Conservation (phyloP, 2,113 vertebrate species). For the Pseudonaja textilis region DNA sequence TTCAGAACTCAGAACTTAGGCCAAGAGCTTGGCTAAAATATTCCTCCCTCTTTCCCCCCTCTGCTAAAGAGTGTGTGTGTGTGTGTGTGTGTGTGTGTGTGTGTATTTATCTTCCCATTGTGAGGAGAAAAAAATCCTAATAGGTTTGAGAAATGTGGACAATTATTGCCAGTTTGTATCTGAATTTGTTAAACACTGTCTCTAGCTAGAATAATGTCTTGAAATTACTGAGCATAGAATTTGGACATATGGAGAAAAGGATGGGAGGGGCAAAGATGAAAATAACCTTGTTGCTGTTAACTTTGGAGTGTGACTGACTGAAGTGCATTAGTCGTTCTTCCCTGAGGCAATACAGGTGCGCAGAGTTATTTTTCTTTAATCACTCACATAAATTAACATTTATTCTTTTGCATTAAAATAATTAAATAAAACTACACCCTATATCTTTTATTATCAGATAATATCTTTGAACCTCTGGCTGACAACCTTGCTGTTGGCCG, state of each 20-base stretch:
- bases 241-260: conserved; percentile 34
- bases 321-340: conserved; percentile 64
- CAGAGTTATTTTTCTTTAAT: conserved; percentile 76
- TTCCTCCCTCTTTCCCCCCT: not conserved
- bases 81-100: not conserved
- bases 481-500: conserved; percentile 69
- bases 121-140: conserved; percentile 7
- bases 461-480: conserved; percentile 75
- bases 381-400: conserved; percentile 75
- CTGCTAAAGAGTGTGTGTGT: not conserved
- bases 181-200: not conserved
- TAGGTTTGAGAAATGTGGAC: not conserved
- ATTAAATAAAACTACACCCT: conserved; percentile 70
- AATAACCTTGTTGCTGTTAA: conserved; percentile 57
- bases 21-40: not conserved
- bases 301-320: conserved; percentile 60
- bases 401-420: conserved; percentile 75
- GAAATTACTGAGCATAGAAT: conserved; percentile 14
- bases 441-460: conserved; percentile 69
- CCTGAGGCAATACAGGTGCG: conserved; percentile 75
- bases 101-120: not conserved
- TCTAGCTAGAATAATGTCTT: conserved; percentile 29
- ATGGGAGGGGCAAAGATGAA: conserved; percentile 49
- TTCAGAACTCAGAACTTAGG: not conserved
- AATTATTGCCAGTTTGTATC: not conserved